Base-by-base conservation (phyloP, 2,797 vertebrate genomes). In the Pipistrellus nathusii region DNA sequence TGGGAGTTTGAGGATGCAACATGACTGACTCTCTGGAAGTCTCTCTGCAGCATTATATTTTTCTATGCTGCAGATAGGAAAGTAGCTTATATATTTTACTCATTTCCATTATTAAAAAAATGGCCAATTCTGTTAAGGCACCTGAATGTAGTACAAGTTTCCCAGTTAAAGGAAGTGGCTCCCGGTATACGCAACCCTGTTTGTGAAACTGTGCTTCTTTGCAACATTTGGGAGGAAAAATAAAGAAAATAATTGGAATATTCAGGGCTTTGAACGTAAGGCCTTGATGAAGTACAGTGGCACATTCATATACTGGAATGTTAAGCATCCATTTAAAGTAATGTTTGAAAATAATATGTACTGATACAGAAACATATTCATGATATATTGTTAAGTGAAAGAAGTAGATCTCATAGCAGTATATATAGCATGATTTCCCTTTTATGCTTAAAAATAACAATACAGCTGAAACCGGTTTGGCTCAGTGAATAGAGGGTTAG, bases 381-480 rank as follows among this genome's bases (percentile, higher is more conserved):
- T 2, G 32, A 77, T 73, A 59, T 59, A 59, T 18, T 48, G 23
- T 8, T 89, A 81, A 90, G 53, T 46, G 35, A 75, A 94, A 86
- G 30, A 51, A 75, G 6, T 25, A 87, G 27, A 57, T 15, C 4
- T 72, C 51, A 91, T 71, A 87, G 44, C 51, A 77, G 11, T 35
- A 25, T 35, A 55, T 30, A 83, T 14, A 64, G 3, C 1, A 44
- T 25, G 2, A 55, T 32, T 2, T 59, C 2, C 66, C 59, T 84
- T 41, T 92, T 38, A 76, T 82, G 48, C 80, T 84, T 88, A 76
- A 53, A 92, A 92, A 90, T n/a, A 71, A 32, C 20, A 77, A 51
- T 44, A 41, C 38, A 41, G 38, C 44, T 1, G 10, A 10, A 44
- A 11, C 44, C 44, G 44, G 38, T 41, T 41, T 41, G 6, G 38